Conservation (phyloP, 2,113 vertebrate species). For the Hipposideros armiger region DNA sequence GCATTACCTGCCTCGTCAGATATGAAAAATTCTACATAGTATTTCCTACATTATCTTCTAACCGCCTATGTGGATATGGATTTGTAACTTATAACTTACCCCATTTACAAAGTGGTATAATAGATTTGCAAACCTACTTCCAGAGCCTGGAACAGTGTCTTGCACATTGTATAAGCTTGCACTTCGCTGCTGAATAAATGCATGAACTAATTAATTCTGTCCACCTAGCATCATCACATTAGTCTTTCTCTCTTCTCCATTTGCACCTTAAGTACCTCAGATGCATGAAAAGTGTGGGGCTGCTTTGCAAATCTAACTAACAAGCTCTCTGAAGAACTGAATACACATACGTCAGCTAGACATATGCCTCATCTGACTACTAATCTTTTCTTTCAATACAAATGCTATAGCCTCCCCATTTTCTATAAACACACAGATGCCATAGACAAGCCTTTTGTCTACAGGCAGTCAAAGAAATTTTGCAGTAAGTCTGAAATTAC, state of each 20-base stretch:
- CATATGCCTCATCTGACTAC: not conserved
- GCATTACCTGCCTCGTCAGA: accelerated
- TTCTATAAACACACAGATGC: not conserved
- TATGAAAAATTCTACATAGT: not conserved
- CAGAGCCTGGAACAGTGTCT: not conserved
- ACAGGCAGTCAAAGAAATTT: not conserved
- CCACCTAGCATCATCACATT: not conserved
- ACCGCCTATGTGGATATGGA: not conserved
- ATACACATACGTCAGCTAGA: not conserved
- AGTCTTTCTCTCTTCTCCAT: not conserved
- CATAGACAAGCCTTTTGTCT: not conserved
- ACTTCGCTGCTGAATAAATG: not conserved
- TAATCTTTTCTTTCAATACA: not conserved
- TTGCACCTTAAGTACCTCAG: not conserved
- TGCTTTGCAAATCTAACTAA: constrained; percentile 50
- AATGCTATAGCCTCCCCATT: not conserved
- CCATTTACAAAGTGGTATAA: not conserved
- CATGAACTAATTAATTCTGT: not conserved
- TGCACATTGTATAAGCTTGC: not conserved
- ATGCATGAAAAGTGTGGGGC: not conserved
- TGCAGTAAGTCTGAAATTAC: not conserved
- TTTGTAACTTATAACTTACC: not conserved
- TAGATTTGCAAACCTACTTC: constrained; percentile 54
- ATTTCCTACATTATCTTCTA: not conserved
- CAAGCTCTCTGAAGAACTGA: not conserved